Percentiles rank a stretch among this genome's conserved stretches.
Conservation (phyloP, 2,113 vertebrate species). For the Gambusia holbrooki region DNA sequence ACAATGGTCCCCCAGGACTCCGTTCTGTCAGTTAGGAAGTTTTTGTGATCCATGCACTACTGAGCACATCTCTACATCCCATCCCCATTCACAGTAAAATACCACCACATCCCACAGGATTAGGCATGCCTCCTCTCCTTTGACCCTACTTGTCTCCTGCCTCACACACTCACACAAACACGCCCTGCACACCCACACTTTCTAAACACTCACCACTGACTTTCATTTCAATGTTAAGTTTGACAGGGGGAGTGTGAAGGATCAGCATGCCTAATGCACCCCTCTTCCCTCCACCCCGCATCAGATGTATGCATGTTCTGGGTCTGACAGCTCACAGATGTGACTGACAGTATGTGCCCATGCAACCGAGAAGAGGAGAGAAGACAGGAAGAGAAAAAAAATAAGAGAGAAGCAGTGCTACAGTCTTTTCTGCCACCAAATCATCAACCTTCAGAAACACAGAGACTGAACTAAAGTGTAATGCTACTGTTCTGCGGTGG, state of each 20-base stretch:
- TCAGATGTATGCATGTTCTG: slow-evolving; percentile 64
- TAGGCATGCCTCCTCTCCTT: slow-evolving; percentile 75
- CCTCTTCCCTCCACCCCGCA: slow-evolving; percentile 33
- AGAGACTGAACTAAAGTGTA: slow-evolving; percentile 3
- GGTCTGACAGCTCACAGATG: slow-evolving; percentile 76
- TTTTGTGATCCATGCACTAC: slow-evolving; percentile 74
- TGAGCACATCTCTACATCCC: slow-evolving; percentile 77
- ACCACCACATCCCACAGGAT: slow-evolving; percentile 79
- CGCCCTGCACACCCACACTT: slow-evolving; percentile 16
- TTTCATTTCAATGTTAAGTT: slow-evolving; percentile 76
- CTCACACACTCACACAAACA: slow-evolving; percentile 7
- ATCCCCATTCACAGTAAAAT: slow-evolving; percentile 76
- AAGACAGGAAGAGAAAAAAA: slow-evolving; percentile 1
- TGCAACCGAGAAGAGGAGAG: slow-evolving; percentile 57
- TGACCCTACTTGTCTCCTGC: slow-evolving; percentile 62
- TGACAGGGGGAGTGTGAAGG: slow-evolving; percentile 78
- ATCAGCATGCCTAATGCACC: slow-evolving; percentile 74
- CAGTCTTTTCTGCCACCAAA: slow-evolving; percentile 20
- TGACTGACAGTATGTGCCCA: slow-evolving; percentile 75
- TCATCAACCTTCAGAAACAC: slow-evolving; percentile 35
- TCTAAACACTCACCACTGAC: slow-evolving; percentile 45
- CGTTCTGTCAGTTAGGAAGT: slow-evolving; percentile 73
- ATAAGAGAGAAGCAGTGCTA: neutral
- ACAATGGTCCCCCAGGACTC: slow-evolving; percentile 63
- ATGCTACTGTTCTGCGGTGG: slow-evolving; percentile 37